A percentile compares a stretch with the other conserved stretches of the same genome.
These are phyloP conservation scores for Oxystoma pomonae DNA, from an alignment of 2,888 invertebrate species.

Conservation along the genomic window DNA sequence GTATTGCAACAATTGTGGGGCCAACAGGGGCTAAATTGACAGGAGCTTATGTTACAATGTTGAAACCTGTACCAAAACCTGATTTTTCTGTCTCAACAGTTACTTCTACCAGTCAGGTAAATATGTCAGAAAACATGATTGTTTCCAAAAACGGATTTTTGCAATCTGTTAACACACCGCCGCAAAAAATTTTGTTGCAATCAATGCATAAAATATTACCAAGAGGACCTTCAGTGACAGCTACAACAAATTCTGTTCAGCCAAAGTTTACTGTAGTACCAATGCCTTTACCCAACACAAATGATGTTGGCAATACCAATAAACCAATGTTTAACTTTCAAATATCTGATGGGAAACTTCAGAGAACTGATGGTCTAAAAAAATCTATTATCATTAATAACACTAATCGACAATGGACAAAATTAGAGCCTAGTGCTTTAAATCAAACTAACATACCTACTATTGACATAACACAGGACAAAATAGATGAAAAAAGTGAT, in stretches of 20 bases:
- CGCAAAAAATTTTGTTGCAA: slow-evolving; percentile 55
- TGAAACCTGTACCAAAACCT: slow-evolving; percentile 52
- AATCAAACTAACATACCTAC: not conserved
- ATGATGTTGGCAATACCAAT: not conserved
- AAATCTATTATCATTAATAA: slow-evolving; percentile 58
- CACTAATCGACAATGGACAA: not conserved
- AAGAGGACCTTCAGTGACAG: slow-evolving; percentile 54
- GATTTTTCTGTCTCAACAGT: slow-evolving; percentile 29
- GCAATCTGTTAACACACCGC: slow-evolving; percentile 21
- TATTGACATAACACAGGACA: not conserved
- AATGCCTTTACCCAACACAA: slow-evolving; percentile 18
- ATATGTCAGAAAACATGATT: slow-evolving; percentile 6
- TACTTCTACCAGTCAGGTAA: slow-evolving; percentile 10
- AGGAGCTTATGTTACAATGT: slow-evolving; percentile 54
- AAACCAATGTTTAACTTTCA: slow-evolving; percentile 58
- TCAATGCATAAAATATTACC: slow-evolving; percentile 58
- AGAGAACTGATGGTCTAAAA: slow-evolving; percentile 27
- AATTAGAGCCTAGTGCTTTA: not conserved
- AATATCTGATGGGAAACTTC: slow-evolving; percentile 52
- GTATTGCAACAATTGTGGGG: slow-evolving; percentile 44
- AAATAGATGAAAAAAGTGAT: slow-evolving; percentile 25
- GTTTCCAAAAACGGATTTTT: slow-evolving; percentile 13
- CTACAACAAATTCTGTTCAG: slow-evolving; percentile 53
- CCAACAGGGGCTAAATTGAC: slow-evolving; percentile 51
- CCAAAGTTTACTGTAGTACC: slow-evolving; percentile 45